Conservation (phyloP, 2,888 invertebrate species). For the Cephonodes hylas region DNA sequence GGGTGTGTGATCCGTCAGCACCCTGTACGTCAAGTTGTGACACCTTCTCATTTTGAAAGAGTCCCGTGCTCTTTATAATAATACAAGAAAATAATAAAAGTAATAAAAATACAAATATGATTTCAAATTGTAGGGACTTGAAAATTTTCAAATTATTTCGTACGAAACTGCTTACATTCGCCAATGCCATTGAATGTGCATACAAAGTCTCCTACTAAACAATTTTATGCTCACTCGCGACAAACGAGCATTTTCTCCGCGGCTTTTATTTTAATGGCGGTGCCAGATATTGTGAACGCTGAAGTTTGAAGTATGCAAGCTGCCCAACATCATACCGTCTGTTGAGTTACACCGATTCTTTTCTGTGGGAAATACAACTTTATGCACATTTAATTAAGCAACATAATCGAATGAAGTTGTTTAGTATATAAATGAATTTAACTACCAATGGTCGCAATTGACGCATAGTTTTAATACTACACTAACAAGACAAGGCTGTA, state of each 20-base stretch:
- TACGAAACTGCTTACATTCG: not conserved
- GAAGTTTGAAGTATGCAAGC: not conserved
- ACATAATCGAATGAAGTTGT: no score
- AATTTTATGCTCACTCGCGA: slow-evolving; percentile 3
- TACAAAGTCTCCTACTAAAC: not conserved
- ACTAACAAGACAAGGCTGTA: no score
- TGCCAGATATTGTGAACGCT: not conserved
- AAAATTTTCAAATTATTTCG: not conserved
- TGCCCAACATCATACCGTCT: not conserved
- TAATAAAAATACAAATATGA: not conserved
- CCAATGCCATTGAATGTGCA: not conserved
- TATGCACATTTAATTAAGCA: no score
- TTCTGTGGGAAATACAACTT: not conserved
- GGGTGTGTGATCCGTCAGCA: no score
- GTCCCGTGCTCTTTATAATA: no score
- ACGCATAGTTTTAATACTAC: no score
- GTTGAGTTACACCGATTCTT: not conserved
- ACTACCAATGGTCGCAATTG: no score
- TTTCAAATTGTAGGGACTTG: not conserved
- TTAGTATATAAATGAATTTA: no score
- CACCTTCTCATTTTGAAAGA: no score
- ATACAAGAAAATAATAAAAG: no score
- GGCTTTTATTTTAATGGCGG: not conserved
- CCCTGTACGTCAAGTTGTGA: no score
- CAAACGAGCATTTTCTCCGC: not conserved